A percentile compares a stretch with the other conserved stretches of the same genome.
Conservation (phyloP, 2,113 vertebrate species). For the Sakesphorus luctuosus region DNA sequence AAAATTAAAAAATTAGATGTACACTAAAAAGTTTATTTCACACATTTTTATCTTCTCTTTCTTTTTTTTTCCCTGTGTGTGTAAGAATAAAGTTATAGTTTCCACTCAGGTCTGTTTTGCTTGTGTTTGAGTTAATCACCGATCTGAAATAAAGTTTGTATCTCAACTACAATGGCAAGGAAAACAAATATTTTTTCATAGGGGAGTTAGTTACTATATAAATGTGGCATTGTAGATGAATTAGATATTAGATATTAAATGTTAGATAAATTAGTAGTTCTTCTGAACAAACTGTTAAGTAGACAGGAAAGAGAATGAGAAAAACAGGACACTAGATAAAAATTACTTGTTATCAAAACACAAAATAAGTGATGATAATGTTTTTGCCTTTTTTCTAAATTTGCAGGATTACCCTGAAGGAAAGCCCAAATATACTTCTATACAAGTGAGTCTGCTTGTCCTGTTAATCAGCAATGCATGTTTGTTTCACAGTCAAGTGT, state of each 20-base stretch:
- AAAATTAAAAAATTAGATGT: background rate
- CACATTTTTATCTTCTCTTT: background rate
- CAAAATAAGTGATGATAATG: background rate
- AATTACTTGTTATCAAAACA: background rate
- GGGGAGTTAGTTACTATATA: background rate
- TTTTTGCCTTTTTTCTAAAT: background rate
- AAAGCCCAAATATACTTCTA: background rate
- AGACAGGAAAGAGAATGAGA: background rate
- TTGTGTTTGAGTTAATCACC: background rate
- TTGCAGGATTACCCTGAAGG: slow-evolving; percentile 8
- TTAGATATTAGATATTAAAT: background rate
- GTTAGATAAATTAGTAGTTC: background rate
- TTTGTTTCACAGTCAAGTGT: background rate
- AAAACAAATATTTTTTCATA: background rate
- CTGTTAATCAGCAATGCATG: background rate
- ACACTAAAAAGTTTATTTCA: background rate
- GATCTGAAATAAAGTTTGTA: background rate
- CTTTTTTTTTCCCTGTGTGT: accelerated
- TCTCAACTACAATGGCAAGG: background rate
- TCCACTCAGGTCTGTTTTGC: background rate
- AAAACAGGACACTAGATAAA: background rate
- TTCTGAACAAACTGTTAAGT: background rate
- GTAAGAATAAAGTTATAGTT: background rate
- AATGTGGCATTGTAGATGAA: background rate
- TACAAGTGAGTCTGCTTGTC: slow-evolving; percentile 31